Conservation (phyloP, 2,113 vertebrate species). For the Planiliza haematocheilus region DNA sequence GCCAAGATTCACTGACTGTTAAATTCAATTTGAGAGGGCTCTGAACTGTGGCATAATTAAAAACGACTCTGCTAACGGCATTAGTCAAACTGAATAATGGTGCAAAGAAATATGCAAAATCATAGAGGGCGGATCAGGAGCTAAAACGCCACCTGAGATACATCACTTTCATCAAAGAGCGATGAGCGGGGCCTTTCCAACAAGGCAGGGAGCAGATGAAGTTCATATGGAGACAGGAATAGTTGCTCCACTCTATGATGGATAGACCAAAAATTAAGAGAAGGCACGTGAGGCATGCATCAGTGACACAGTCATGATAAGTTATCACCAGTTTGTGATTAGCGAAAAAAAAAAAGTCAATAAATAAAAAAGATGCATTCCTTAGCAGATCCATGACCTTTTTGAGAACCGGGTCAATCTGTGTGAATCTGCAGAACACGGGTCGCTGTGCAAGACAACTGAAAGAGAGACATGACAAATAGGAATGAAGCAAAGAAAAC, state of each 20-base stretch:
- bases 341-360: neutral
- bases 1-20: slow-evolving; percentile 21
- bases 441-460: neutral
- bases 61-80: slow-evolving; percentile 25
- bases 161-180: slow-evolving; percentile 39
- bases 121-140: slow-evolving; percentile 32
- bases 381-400: neutral
- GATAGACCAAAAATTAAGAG: slow-evolving; percentile 28
- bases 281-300: slow-evolving; percentile 35
- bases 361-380: neutral
- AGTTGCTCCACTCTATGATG: slow-evolving; percentile 30
- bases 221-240: slow-evolving; percentile 41
- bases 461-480: slow-evolving; percentile 11
- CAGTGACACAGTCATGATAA: slow-evolving; percentile 35
- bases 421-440: slow-evolving; percentile 2
- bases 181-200: slow-evolving; percentile 36
- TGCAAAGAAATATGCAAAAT: slow-evolving; percentile 40
- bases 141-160: slow-evolving; percentile 7
- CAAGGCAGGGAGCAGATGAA: slow-evolving; percentile 17
- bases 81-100: slow-evolving; percentile 50
- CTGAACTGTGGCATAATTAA: slow-evolving; percentile 30
- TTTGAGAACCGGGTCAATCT: neutral
- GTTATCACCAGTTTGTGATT: slow-evolving; percentile 36
- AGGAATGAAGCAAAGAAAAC: slow-evolving; percentile 22
- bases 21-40: slow-evolving; percentile 35